Evolutionary conservation across 2,797 vertebrate species (phyloP).

Genomic region (Enteromius argenteus): DNA sequence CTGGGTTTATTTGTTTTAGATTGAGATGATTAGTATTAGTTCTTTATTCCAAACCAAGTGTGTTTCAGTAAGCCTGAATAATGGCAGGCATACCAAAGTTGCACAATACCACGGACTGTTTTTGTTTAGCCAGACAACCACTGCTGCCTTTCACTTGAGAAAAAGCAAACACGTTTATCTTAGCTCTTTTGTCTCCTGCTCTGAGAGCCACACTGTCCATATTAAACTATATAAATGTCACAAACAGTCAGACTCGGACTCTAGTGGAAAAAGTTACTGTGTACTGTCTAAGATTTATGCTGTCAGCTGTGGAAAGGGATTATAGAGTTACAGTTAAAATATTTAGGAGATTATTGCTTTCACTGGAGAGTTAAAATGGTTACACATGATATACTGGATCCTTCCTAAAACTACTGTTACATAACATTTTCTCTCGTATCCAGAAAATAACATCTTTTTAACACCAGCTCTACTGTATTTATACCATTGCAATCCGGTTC

Average conservation of each 20-base stretch:
- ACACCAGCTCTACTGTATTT: conserved; percentile 12
- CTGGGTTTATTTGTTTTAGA: background rate
- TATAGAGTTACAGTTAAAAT: conserved; percentile 12
- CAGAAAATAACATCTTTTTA: background rate
- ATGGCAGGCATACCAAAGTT: conserved; percentile 41
- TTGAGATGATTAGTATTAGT: background rate
- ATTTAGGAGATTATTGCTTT: conserved; percentile 28
- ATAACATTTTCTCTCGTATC: background rate
- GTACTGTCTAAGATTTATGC: conserved; percentile 20
- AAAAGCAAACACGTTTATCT: conserved; percentile 49
- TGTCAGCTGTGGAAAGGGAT: conserved; percentile 32
- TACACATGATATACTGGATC: conserved; percentile 5
- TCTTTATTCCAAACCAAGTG: conserved; percentile 11
- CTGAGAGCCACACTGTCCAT: conserved; percentile 25
- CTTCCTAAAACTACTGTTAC: background rate
- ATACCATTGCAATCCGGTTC: conserved; percentile 12
- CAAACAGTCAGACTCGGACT: conserved; percentile 26
- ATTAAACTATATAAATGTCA: conserved; percentile 52
- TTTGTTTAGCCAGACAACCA: conserved; percentile 29
- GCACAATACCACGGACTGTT: conserved; percentile 25
- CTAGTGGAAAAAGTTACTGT: conserved; percentile 26
- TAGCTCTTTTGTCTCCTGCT: conserved; percentile 30
- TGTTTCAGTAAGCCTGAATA: conserved; percentile 13
- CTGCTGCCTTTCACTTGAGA: conserved; percentile 37
- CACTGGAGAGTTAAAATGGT: conserved; percentile 2